Evolutionary conservation across 2,113 vertebrate genomes (phyloP).

Genomic region (Amphiprion ocellaris): DNA sequence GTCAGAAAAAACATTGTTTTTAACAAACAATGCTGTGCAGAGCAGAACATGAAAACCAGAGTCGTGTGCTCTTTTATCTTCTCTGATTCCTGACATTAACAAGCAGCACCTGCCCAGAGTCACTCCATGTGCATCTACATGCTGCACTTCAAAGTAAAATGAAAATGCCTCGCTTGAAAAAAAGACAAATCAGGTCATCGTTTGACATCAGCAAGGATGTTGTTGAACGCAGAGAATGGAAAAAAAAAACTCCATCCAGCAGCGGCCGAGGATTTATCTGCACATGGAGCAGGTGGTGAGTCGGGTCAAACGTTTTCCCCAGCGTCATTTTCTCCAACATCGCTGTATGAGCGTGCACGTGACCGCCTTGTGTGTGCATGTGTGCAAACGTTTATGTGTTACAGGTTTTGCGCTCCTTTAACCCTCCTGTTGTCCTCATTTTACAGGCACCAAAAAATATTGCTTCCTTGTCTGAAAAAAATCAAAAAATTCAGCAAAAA

Average conservation of each 20-base stretch:
- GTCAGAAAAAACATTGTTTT: conserved; percentile 57
- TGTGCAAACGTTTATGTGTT: not conserved
- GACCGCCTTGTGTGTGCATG: conserved; percentile 13
- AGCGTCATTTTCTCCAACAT: conserved; percentile 72
- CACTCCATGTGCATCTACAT: conserved; percentile 46
- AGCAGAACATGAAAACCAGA: conserved; percentile 47
- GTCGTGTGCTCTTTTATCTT: conserved; percentile 69
- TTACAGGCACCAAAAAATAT: no score
- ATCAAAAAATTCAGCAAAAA: no score
- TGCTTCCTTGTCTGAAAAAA: no score
- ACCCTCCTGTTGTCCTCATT: no score
- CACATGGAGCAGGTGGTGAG: conserved; percentile 76
- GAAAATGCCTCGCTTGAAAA: conserved; percentile 40
- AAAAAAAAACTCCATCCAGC: conserved; percentile 63
- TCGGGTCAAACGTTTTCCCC: conserved; percentile 76
- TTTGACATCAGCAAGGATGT: conserved; percentile 73
- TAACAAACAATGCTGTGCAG: conserved; percentile 55
- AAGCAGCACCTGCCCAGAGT: conserved; percentile 70
- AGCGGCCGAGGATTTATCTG: conserved; percentile 71
- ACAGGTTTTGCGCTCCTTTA: no score
- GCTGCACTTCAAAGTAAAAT: conserved; percentile 70
- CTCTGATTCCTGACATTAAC: conserved; percentile 71
- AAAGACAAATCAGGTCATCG: conserved; percentile 72
- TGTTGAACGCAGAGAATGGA: conserved; percentile 74
- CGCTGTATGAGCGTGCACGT: conserved; percentile 25